Conservation (phyloP, 1,140 invertebrate genomes). For the Drosophila lacertosa region DNA sequence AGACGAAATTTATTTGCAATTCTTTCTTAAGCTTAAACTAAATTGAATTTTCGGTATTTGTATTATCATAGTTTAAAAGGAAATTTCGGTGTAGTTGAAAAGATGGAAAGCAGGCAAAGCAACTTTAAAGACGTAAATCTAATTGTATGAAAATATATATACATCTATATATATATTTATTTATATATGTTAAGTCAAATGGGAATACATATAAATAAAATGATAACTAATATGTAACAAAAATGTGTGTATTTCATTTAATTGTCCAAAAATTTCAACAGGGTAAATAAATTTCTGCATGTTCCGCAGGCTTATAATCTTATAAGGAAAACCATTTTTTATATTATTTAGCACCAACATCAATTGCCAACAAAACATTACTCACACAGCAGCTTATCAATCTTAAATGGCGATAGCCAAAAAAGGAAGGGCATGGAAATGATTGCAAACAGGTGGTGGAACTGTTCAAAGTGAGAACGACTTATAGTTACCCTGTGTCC, state of each 20-base stretch:
- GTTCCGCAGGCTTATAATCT: background rate
- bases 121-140: conserved; percentile 79
- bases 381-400: conserved; percentile 24
- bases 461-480: background rate
- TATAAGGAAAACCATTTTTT: background rate
- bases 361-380: conserved; percentile 10
- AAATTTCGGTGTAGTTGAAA: conserved; percentile 67
- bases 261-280: background rate
- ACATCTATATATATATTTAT: conserved; percentile 67
- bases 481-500: background rate
- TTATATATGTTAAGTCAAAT: conserved; percentile 75
- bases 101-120: conserved; percentile 73
- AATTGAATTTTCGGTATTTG: conserved; percentile 48
- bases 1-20: conserved; percentile 66
- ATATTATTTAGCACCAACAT: background rate
- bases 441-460: background rate
- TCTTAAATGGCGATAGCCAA: conserved; percentile 16
- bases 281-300: conserved; percentile 2
- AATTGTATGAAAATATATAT: conserved; percentile 73
- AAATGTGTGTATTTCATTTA: conserved; percentile 1
- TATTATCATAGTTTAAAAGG: conserved; percentile 61
- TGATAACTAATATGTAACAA: conserved; percentile 71
- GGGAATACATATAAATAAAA: conserved; percentile 78
- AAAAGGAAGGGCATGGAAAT: background rate
- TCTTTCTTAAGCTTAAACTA: conserved; percentile 30